Base-by-base conservation (phyloP, 2,888 invertebrate genomes). In the Blastobasis adustella region DNA sequence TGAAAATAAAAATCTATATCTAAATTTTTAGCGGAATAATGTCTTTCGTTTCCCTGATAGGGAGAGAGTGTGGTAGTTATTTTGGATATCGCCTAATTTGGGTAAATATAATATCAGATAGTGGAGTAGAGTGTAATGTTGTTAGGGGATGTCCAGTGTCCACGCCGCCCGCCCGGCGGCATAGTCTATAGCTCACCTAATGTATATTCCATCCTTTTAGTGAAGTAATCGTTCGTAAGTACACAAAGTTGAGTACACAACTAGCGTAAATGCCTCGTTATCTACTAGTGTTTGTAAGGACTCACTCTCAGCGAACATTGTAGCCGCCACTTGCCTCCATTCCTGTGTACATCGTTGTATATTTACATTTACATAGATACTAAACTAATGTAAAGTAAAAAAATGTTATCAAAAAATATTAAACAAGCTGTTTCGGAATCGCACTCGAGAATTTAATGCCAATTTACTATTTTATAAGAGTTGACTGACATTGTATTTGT, bases 131-230 rank as follows among this genome's bases (percentile, higher is more conserved):
- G 75, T 69, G 69, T 77, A 67, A 23, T 77, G 72, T 68, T 67
- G 63, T 52, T 76, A 76, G 74, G 69, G 65, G 68, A 67, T 65
- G 77, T 79, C 78, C 79, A 76, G 23, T 23, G 23, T 23, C 72
- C 62, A 59, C 62, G 65, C 63, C 59, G 68, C 66, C 63, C 66
- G 65, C 66, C 69, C 67, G 65, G 73, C 67, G 69, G 69, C 62
- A 60, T 76, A 76, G 73, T 71, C 66, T 53, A 72, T 82, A 85
- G 79, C 73, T 85, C 85, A 84, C 79, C 78, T 86, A 85, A 83
- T 86, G 83, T 88, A 88, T 88, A 88, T 87, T 88, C 86, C 86
- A 86, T 87, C 87, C 86, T 87, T 73, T 77, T 85, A 84, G 79
- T 71, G 62, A 76, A 69, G 65, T 84, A 82, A 79, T 81, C 62